A percentile compares a stretch with the other conserved stretches of the same genome.
These are phyloP conservation scores for Cabera pusaria DNA, from an alignment of 2,888 invertebrate genomes.

Conservation along the genomic window DNA sequence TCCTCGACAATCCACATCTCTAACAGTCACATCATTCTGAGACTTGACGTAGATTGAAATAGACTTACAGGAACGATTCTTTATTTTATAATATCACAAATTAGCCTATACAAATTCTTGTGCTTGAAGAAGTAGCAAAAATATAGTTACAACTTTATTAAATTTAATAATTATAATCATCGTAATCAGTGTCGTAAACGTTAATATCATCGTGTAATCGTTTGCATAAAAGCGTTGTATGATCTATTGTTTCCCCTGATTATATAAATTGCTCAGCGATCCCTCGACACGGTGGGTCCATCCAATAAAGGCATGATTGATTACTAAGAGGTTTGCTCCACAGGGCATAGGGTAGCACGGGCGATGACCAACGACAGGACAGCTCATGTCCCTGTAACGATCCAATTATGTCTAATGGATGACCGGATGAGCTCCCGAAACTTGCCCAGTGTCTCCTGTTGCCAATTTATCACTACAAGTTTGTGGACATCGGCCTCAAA, in stretches of 20 bases:
- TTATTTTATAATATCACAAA: no score
- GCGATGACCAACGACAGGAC: slow-evolving; percentile 18
- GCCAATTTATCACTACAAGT: slow-evolving; percentile 33
- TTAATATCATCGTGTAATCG: background rate
- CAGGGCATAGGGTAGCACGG: slow-evolving; percentile 5
- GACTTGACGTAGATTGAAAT: no score
- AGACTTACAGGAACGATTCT: no score
- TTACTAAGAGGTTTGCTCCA: slow-evolving; percentile 26
- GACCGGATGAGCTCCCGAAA: slow-evolving; percentile 56
- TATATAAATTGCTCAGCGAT: slow-evolving; percentile 26
- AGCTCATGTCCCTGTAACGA: slow-evolving; percentile 36
- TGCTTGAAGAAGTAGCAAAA: no score
- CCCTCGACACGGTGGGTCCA: slow-evolving; percentile 36
- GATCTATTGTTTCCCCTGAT: slow-evolving; percentile 20
- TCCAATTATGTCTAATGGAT: slow-evolving; percentile 76
- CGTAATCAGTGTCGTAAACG: no score
- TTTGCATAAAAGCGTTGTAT: slow-evolving; percentile 4
- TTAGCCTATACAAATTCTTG: no score
- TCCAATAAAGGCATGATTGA: slow-evolving; percentile 49
- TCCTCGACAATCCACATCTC: no score
- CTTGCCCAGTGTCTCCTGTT: slow-evolving; percentile 7
- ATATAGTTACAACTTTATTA: no score
- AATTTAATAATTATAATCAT: no score
- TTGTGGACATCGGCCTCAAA: slow-evolving; percentile 11
- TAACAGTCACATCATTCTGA: no score